Percentiles rank a stretch among this genome's conserved stretches.
Evolutionary conservation across 2,888 invertebrate genomes (phyloP).

Genomic region (Netelia virgata): DNA sequence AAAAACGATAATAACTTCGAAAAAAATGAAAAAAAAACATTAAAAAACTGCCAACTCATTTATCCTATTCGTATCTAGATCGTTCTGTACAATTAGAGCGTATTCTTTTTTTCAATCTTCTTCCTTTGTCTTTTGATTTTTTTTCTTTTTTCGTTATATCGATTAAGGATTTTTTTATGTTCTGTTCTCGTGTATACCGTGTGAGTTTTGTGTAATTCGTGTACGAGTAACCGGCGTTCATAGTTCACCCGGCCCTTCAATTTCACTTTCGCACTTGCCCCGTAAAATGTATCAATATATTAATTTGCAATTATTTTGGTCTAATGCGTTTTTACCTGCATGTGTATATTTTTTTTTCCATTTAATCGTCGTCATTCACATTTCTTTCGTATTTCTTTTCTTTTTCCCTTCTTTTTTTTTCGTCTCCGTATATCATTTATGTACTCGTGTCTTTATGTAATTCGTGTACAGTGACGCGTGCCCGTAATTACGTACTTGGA

Average conservation of each 20-base stretch:
- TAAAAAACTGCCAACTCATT: constrained; percentile 48
- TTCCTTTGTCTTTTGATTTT: neutral
- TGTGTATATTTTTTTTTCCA: constrained; percentile 62
- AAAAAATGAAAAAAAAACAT: neutral
- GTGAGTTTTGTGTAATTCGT: constrained; percentile 36
- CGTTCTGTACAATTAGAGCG: constrained; percentile 58
- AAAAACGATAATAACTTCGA: constrained; percentile 36
- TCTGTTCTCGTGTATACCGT: constrained; percentile 17
- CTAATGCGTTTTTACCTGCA: constrained; percentile 73
- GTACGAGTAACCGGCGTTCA: constrained; percentile 14
- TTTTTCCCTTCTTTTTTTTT: constrained; percentile 37
- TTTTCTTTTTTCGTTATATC: neutral
- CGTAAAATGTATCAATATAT: constrained; percentile 77
- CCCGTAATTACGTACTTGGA: neutral
- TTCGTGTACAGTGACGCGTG: constrained; percentile 40
- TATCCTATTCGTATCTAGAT: constrained; percentile 47
- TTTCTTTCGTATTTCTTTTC: constrained; percentile 16
- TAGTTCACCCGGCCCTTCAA: neutral
- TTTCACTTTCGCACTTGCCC: constrained; percentile 42
- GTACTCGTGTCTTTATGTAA: constrained; percentile 48
- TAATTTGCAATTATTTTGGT: constrained; percentile 78
- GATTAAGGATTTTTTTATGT: constrained; percentile 39
- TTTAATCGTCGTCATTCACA: neutral
- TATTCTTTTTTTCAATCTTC: constrained; percentile 21
- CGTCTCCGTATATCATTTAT: constrained; percentile 46